Percentiles rank a stretch among this genome's conserved stretches.
phyloP scores from a whole-genome alignment of 2,888 invertebrate species.

The Hoplodrina ambigua region DNA sequence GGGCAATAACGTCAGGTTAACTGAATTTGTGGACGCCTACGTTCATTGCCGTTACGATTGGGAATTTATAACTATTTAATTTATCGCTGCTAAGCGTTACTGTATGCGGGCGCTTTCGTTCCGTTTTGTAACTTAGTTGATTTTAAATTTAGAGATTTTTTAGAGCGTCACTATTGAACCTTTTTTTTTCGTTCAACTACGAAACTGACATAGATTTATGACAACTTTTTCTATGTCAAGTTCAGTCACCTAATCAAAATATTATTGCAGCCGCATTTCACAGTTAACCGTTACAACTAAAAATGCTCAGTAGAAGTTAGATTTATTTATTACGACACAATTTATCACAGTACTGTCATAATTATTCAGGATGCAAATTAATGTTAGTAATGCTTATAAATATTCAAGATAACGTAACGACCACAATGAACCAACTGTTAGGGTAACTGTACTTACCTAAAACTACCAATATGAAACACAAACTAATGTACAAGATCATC shows the following conservation, averaged over 20 bases:
- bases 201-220: constrained; percentile 48
- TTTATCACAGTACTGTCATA: constrained; percentile 68
- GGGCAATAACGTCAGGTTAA: constrained; percentile 75
- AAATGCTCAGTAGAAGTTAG: constrained; percentile 19
- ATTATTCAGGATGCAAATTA: constrained; percentile 76
- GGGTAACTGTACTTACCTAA: constrained; percentile 84
- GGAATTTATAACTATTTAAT: constrained; percentile 70
- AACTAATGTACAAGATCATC: constrained; percentile 90
- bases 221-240: constrained; percentile 45
- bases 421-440: constrained; percentile 58
- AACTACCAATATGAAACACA: constrained; percentile 91
- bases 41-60: constrained; percentile 57
- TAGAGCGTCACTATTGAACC: background rate
- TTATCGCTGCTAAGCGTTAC: constrained; percentile 60
- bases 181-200: constrained; percentile 21
- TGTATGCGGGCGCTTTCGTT: constrained; percentile 67
- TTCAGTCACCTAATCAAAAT: constrained; percentile 36
- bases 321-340: constrained; percentile 62
- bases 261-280: constrained; percentile 30
- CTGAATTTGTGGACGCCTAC: constrained; percentile 75
- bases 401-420: constrained; percentile 73
- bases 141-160: constrained; percentile 41
- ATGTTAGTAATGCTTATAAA: constrained; percentile 71
- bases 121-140: constrained; percentile 48
- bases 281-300: constrained; percentile 30